These are phyloP conservation scores for Malurus cyaneus DNA, from an alignment of 2,113 vertebrate species.

Conservation along the genomic window DNA sequence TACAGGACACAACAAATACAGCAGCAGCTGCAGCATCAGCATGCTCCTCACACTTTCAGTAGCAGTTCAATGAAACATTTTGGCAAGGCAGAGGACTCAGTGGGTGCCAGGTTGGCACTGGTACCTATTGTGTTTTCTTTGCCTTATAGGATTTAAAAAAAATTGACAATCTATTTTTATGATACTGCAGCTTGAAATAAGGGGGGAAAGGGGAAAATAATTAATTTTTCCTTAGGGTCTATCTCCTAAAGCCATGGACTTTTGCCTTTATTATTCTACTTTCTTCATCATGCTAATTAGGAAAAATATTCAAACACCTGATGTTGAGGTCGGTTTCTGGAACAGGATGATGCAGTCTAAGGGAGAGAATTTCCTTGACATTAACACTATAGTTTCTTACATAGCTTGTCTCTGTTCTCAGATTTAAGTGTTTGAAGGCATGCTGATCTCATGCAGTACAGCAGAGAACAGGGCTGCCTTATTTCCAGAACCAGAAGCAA, in stretches of 20 bases:
- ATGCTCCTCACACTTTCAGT: constrained; percentile 31
- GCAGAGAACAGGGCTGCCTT: background rate
- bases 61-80: constrained; percentile 54
- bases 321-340: background rate
- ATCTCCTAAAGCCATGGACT: background rate
- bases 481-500: background rate
- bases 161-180: background rate
- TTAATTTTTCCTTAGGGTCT: background rate
- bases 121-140: background rate
- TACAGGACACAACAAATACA: background rate
- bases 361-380: background rate
- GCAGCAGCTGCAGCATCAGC: constrained; percentile 34
- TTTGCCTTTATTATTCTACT: background rate
- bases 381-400: background rate
- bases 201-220: background rate
- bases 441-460: background rate
- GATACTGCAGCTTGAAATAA: background rate
- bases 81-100: constrained; percentile 21
- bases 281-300: background rate
- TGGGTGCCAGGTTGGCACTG: background rate
- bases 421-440: background rate
- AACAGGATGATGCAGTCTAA: background rate
- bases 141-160: background rate
- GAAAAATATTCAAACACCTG: background rate
- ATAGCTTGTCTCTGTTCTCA: background rate